Percentiles rank a stretch among this genome's conserved stretches.
phyloP scores from a whole-genome alignment of 2,113 vertebrate species.

The Saimiri boliviensis region DNA sequence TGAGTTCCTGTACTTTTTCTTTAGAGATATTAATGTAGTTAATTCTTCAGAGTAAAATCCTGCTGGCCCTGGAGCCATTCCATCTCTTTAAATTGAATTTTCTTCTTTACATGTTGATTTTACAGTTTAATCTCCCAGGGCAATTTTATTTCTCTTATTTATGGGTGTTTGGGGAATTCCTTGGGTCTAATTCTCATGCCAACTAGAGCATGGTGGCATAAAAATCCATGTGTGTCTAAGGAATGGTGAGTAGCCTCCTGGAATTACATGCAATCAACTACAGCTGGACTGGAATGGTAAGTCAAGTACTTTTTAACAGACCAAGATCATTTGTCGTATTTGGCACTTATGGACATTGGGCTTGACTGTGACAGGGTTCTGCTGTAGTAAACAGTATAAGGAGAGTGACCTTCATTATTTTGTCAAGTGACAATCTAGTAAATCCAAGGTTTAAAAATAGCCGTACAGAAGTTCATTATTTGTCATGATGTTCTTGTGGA shows the following conservation, averaged over 20 bases:
- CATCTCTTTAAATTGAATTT: constrained; percentile 49
- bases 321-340: neutral
- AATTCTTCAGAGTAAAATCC: constrained; percentile 48
- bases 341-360: neutral
- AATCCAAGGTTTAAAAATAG: neutral
- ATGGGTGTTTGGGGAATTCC: neutral
- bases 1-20: constrained; percentile 31
- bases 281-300: neutral
- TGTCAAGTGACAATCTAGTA: neutral
- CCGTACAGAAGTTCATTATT: neutral
- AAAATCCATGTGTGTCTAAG: neutral
- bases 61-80: neutral
- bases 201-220: neutral
- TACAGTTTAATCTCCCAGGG: constrained; percentile 21
- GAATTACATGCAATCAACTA: neutral
- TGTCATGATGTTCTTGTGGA: neutral
- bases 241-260: neutral
- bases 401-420: neutral
- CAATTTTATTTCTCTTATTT: constrained; percentile 21
- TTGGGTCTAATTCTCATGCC: neutral
- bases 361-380: neutral
- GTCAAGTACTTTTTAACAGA: neutral
- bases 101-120: constrained; percentile 52
- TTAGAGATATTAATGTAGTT: constrained; percentile 45
- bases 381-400: neutral